These are phyloP conservation scores for Sebastes steindachneri DNA, from an alignment of 2,797 vertebrate species.

Conservation along the genomic window DNA sequence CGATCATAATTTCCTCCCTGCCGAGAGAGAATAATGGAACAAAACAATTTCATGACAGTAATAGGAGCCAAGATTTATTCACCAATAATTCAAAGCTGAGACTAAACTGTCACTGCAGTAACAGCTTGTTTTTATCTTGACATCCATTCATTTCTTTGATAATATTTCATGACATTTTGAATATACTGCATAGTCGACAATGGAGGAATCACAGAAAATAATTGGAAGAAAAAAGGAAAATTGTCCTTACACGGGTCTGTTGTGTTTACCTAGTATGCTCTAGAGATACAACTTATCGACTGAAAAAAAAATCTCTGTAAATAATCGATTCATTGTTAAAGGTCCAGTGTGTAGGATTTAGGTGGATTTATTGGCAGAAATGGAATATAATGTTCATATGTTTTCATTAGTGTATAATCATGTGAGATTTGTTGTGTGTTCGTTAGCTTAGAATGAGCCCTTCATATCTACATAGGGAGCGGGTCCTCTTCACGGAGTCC, in stretches of 20 bases:
- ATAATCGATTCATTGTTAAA: too few relatives aligned
- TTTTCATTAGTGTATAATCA: too few relatives aligned
- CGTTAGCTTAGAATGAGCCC: too few relatives aligned
- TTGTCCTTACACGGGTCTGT: not conserved
- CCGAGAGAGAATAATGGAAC: not conserved
- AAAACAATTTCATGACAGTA: not conserved
- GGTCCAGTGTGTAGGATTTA: too few relatives aligned
- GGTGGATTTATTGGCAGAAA: too few relatives aligned
- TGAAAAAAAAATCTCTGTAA: too few relatives aligned
- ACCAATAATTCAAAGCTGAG: not conserved
- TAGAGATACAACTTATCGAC: too few relatives aligned
- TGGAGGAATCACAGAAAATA: not conserved
- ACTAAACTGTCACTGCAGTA: not conserved
- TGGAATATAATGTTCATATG: too few relatives aligned
- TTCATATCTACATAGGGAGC: too few relatives aligned
- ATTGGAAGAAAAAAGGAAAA: not conserved
- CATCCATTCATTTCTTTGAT: not conserved
- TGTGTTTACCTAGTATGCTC: not conserved
- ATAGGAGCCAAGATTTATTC: not conserved
- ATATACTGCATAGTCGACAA: not conserved
- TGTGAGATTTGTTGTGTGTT: too few relatives aligned
- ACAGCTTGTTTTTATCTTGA: not conserved
- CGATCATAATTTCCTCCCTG: not conserved
- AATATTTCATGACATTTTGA: not conserved
- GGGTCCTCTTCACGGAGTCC: too few relatives aligned